Evolutionary conservation across 2,113 vertebrate genomes (phyloP), one percentile per base, ranked within the genome.

Genomic region (Ceyx cyanopectus): DNA sequence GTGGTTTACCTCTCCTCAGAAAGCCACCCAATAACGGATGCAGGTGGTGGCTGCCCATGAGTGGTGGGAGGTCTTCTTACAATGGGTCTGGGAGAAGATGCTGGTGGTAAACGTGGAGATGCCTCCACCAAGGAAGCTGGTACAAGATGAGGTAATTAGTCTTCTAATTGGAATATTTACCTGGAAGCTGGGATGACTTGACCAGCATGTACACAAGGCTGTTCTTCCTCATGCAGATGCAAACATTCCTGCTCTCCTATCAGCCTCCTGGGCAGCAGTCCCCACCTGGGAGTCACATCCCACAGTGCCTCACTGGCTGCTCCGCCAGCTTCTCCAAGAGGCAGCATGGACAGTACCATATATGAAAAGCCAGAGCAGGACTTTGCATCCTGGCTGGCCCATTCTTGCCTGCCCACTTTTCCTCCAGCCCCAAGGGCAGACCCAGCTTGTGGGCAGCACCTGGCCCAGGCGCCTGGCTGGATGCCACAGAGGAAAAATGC

Each of bases 171-270:
- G 41, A 34, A 23, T 48, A 48, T 37, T 43, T 54, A 46, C 30
- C 12, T 63, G 50, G 50, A 60, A n/a, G 40, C 40, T 50, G 41
- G 26, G 22, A 34, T 32, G 40, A 30, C 24, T 50, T 58, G 19
- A 58, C 58, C 37, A 81, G 26, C 14, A 6, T 7, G 12, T 58
- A n/a, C 2, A 0, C 45, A 67, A 29, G 56, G 30, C 14, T 50
- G 21, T 20, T 58, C 29, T n/a, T 58, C 16, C n/a, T 32, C 10
- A 13, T 32, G 27, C 37, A 63, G 22, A 51, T 8, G 9, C 2
- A 2, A 58, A 22, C 1, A 0, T 27, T 51, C 26, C 22, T 2
- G 1, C 14, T 43, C 12, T 63, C 18, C 50, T 32, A 46, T 10
- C 50, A 61, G 6, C 14, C 40, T 54, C 51, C 57, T 20, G 34